These are phyloP conservation scores for Eudasyphora cyanicolor DNA, from an alignment of 2,888 invertebrate species.

Conservation along the genomic window DNA sequence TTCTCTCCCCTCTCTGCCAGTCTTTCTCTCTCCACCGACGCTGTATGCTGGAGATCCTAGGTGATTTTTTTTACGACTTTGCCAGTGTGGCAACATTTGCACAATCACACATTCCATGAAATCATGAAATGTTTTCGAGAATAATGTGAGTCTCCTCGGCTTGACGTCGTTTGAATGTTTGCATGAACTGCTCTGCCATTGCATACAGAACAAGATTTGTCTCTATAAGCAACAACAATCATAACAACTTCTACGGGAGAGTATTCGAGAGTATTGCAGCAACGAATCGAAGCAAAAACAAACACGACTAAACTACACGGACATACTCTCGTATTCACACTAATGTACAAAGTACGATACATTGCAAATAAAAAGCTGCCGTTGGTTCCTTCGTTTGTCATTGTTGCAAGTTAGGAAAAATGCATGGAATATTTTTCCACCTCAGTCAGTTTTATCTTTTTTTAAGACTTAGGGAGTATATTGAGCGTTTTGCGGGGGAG, in stretches of 20 bases:
- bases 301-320: no score
- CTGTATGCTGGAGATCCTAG: background rate
- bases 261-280: no score
- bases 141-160: background rate
- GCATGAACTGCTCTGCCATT: no score
- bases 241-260: slow-evolving; percentile 7
- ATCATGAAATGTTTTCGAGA: slow-evolving; percentile 18
- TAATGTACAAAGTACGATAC: background rate
- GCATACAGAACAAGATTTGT: slow-evolving; percentile 32
- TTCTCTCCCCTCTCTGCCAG: background rate
- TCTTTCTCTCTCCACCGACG: background rate
- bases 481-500: slow-evolving; percentile 26
- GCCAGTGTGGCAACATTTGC: slow-evolving; percentile 15
- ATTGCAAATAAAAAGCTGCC: background rate
- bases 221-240: background rate
- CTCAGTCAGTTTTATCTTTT: background rate
- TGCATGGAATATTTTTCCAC: slow-evolving; percentile 46
- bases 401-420: slow-evolving; percentile 38
- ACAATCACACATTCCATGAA: slow-evolving; percentile 10
- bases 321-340: no score
- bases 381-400: background rate
- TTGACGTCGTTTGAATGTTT: background rate
- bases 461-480: no score
- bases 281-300: no score
- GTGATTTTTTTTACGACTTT: background rate